Evolutionary conservation across 37 sponge, comb jelly and placozoan genomes (phyloP).

Genomic region (Corticium candelabrum): DNA sequence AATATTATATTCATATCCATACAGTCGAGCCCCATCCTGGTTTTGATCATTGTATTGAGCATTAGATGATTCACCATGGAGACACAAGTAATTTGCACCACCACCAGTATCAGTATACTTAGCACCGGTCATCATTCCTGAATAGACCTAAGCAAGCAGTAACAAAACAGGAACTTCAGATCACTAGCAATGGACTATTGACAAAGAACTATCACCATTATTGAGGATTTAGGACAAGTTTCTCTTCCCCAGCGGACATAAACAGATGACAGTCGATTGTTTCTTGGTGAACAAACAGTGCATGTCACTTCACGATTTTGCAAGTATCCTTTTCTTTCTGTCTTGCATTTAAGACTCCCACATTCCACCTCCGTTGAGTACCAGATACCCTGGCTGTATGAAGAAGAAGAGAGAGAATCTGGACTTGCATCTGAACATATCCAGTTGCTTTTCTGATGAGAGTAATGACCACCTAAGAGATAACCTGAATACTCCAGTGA

Average conservation of each 20-base stretch:
- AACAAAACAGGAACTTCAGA: background rate
- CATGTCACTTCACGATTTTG: background rate
- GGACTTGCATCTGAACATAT: background rate
- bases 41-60: background rate
- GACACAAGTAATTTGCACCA: background rate
- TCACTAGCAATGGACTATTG: too few species aligned
- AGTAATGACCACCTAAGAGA: background rate
- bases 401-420: background rate
- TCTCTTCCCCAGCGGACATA: background rate
- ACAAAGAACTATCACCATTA: too few species aligned
- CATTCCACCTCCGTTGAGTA: background rate
- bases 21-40: constrained; percentile 1
- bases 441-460: background rate
- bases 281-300: background rate
- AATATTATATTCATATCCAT: background rate
- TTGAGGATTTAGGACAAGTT: background rate
- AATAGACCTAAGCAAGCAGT: background rate
- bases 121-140: background rate
- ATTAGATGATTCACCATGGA: background rate
- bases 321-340: background rate
- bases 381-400: background rate
- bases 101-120: background rate
- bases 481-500: background rate
- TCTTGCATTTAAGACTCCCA: background rate
- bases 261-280: background rate